Evolutionary conservation across 2,888 invertebrate genomes (phyloP).

Genomic region (Odontothrips loti): DNA sequence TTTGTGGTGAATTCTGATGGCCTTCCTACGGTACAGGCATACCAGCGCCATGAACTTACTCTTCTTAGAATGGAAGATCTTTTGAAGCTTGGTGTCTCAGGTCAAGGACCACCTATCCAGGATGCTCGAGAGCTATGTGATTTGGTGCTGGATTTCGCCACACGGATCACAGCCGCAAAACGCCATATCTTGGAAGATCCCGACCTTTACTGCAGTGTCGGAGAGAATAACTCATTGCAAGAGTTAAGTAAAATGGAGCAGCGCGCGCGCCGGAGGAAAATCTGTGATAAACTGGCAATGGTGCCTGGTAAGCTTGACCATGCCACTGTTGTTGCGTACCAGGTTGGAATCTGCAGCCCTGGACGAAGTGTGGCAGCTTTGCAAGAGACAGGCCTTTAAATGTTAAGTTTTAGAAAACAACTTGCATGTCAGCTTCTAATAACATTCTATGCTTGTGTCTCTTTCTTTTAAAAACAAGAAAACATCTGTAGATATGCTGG

Average conservation of each 20-base stretch:
- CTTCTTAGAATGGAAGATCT: slow-evolving; percentile 71
- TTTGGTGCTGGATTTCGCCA: slow-evolving; percentile 71
- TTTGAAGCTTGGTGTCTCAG: slow-evolving; percentile 62
- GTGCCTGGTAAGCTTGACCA: slow-evolving; percentile 87
- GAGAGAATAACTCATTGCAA: slow-evolving; percentile 46
- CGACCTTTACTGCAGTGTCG: slow-evolving; percentile 63
- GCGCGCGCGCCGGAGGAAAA: slow-evolving; percentile 61
- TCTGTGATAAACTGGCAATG: slow-evolving; percentile 68
- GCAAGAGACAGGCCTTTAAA: background rate
- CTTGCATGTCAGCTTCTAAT: background rate
- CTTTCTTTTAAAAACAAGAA: background rate
- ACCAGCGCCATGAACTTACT: slow-evolving; percentile 70
- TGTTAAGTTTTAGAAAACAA: background rate
- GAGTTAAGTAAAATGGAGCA: slow-evolving; percentile 61
- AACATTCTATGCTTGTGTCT: background rate
- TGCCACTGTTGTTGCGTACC: slow-evolving; percentile 77
- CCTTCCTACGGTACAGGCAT: slow-evolving; percentile 65
- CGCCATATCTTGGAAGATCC: slow-evolving; percentile 76
- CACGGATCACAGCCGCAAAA: slow-evolving; percentile 71
- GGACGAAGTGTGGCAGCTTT: background rate
- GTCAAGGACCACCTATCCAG: slow-evolving; percentile 57
- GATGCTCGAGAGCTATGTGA: slow-evolving; percentile 65
- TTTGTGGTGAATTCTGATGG: slow-evolving; percentile 39
- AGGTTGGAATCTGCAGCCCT: slow-evolving; percentile 53
- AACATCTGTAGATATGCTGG: no score